These are phyloP conservation scores for Gibbula magus DNA, from an alignment of 2,888 invertebrate genomes.

Conservation along the genomic window DNA sequence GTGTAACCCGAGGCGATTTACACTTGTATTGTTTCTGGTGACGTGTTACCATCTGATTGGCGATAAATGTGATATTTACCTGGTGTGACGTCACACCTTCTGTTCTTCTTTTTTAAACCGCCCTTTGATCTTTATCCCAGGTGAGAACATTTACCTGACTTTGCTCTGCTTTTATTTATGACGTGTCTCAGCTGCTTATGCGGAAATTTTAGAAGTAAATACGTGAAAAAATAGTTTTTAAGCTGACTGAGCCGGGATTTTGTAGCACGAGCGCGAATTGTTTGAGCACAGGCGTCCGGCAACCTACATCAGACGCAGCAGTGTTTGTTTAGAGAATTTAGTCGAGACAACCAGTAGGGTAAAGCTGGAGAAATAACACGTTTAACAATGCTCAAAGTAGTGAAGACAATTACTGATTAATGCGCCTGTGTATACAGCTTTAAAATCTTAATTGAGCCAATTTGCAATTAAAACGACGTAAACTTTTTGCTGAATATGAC, in stretches of 20 bases:
- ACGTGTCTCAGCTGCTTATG: background rate
- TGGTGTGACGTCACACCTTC: background rate
- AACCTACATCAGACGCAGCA: background rate
- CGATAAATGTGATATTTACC: background rate
- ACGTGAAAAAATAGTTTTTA: background rate
- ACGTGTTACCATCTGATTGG: background rate
- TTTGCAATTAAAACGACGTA: too few species aligned
- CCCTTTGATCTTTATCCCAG: background rate
- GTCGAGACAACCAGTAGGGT: background rate
- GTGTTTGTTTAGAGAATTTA: background rate
- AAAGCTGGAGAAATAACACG: background rate
- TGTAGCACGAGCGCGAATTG: background rate
- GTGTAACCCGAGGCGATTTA: background rate
- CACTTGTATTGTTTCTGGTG: background rate
- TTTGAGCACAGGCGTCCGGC: background rate
- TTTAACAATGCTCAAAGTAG: too few species aligned
- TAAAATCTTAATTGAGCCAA: too few species aligned
- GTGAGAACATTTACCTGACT: background rate
- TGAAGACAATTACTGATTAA: too few species aligned
- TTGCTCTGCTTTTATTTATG: background rate
- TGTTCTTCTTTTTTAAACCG: background rate
- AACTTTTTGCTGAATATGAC: too few species aligned
- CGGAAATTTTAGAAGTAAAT: conserved; percentile 4
- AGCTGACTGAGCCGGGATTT: background rate
- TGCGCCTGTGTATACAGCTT: too few species aligned